A percentile compares a stretch with the other conserved stretches of the same genome.
These are phyloP conservation scores for Hassar affinis DNA, from an alignment of 2,113 vertebrate species.

Conservation along the genomic window DNA sequence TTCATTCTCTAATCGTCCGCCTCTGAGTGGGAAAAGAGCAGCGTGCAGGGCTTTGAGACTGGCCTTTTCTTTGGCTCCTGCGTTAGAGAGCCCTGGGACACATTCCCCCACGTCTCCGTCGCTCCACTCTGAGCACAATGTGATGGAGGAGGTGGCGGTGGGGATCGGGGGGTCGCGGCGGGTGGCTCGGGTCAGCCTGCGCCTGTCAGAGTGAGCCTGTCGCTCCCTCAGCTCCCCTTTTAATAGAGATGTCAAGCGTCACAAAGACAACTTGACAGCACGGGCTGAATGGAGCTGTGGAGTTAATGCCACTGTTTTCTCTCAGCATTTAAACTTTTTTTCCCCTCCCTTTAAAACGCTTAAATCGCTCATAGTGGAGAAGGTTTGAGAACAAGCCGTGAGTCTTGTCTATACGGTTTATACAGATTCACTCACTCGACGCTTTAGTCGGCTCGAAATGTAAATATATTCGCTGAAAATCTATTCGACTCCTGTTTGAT, in stretches of 20 bases:
- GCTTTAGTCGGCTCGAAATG: not conserved
- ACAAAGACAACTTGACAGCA: conserved; percentile 78
- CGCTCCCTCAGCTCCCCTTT: conserved; percentile 62
- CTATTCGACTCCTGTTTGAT: no score
- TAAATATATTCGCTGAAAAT: not conserved
- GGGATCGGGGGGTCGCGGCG: conserved; percentile 52
- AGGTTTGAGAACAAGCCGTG: not conserved
- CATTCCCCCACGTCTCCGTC: conserved; percentile 5
- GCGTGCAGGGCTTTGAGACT: conserved; percentile 32
- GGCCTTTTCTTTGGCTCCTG: conserved; percentile 53
- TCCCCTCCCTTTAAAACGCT: not conserved
- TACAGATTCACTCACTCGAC: not conserved
- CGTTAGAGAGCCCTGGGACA: conserved; percentile 57
- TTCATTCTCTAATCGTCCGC: conserved; percentile 14
- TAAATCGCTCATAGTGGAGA: conserved; percentile 5
- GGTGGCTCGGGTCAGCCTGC: conserved; percentile 64
- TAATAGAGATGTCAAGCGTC: conserved; percentile 77
- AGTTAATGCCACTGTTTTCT: conserved; percentile 51
- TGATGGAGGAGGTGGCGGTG: conserved; percentile 42
- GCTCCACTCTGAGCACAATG: conserved; percentile 60
- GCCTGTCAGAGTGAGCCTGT: conserved; percentile 52
- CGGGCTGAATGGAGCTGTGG: conserved; percentile 64
- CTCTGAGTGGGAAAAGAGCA: not conserved
- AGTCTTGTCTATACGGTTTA: not conserved
- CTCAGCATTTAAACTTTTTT: not conserved